Conservation (phyloP, 2,113 vertebrate species). For the Irena cyanogastra region DNA sequence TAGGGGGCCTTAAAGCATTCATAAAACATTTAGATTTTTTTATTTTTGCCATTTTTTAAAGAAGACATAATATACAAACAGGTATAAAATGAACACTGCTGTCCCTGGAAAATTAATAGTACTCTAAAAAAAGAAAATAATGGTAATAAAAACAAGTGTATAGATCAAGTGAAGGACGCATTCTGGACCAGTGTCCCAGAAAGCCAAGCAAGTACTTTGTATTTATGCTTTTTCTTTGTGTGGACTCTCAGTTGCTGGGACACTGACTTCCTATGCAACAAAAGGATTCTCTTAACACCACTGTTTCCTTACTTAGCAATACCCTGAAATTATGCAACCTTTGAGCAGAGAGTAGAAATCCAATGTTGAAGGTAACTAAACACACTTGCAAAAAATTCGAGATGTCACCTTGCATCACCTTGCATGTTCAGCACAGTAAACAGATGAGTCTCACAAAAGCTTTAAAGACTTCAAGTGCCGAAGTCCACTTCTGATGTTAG, state of each 20-base stretch:
- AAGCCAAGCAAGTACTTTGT: neutral
- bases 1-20: neutral
- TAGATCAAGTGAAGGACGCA: neutral
- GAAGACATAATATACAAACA: neutral
- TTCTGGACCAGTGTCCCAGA: neutral
- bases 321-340: neutral
- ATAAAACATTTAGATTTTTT: conserved; percentile 14
- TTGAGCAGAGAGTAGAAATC: neutral
- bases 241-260: neutral
- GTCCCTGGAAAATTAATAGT: neutral
- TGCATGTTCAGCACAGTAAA: neutral
- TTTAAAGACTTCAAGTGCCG: neutral
- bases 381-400: neutral
- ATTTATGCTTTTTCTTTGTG: neutral
- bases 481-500: neutral
- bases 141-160: neutral
- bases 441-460: neutral
- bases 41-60: conserved; percentile 35
- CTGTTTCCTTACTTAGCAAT: neutral
- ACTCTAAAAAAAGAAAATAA: neutral
- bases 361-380: neutral
- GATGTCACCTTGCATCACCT: neutral
- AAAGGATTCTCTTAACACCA: neutral
- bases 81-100: neutral
- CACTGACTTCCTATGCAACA: neutral